These are phyloP conservation scores for Matsumyia berberina DNA, from an alignment of 2,888 invertebrate species.

Conservation along the genomic window DNA sequence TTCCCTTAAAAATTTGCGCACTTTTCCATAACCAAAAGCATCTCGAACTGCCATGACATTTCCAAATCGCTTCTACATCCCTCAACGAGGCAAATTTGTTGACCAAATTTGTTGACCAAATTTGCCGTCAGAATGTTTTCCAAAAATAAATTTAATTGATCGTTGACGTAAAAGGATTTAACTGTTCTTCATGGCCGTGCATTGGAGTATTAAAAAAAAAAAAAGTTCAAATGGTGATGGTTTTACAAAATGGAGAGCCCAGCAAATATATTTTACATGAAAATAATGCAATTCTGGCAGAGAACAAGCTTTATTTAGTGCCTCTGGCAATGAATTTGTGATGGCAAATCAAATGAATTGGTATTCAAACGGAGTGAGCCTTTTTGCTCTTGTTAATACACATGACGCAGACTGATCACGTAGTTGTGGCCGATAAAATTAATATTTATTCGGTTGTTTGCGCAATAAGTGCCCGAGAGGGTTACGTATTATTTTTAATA, in stretches of 20 bases:
- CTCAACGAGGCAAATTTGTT: slow-evolving; percentile 11
- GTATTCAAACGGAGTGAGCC: slow-evolving; percentile 14
- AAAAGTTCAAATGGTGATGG: background rate
- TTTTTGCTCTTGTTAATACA: background rate
- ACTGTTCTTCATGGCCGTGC: slow-evolving; percentile 8
- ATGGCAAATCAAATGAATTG: slow-evolving; percentile 5
- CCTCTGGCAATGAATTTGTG: slow-evolving; percentile 10
- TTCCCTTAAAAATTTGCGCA: slow-evolving; percentile 29
- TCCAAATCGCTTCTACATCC: background rate
- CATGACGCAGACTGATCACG: slow-evolving; percentile 15
- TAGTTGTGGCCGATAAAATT: slow-evolving; percentile 8
- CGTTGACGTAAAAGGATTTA: slow-evolving; percentile 9
- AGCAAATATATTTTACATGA: background rate
- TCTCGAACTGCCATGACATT: slow-evolving; percentile 6
- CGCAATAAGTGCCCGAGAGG: slow-evolving; percentile 3
- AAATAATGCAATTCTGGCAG: slow-evolving; percentile 19
- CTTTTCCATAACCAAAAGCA: slow-evolving; percentile 10
- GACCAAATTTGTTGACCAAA: too few relatives aligned
- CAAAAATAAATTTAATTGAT: slow-evolving; percentile 28
- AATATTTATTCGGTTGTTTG: slow-evolving; percentile 35
- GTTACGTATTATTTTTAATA: slow-evolving; percentile 3
- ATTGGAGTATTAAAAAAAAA: background rate
- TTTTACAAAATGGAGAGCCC: background rate
- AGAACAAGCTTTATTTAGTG: background rate
- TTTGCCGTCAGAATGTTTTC: background rate